Evolutionary conservation across 2,888 invertebrate species (phyloP).

Genomic region (Axea sp.): DNA sequence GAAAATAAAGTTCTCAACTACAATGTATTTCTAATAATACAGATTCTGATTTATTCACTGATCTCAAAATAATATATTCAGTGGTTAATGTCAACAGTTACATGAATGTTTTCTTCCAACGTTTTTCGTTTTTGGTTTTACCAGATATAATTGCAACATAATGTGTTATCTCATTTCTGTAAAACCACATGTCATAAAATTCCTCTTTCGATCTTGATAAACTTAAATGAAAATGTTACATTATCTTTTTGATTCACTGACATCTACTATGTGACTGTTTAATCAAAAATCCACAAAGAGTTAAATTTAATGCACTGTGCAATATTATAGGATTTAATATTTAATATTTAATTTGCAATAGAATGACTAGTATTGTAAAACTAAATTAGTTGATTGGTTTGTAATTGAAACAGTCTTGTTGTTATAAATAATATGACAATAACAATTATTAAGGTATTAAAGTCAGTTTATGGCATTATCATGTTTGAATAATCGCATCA

Average conservation of each 20-base stretch:
- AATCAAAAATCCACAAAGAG: background rate
- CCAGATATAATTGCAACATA: slow-evolving; percentile 23
- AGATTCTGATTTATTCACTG: slow-evolving; percentile 28
- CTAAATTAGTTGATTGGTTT: slow-evolving; percentile 5
- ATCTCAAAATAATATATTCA: slow-evolving; percentile 23
- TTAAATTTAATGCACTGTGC: too few relatives aligned
- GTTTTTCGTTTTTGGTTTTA: slow-evolving; percentile 3
- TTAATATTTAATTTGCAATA: slow-evolving; percentile 8
- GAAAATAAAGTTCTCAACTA: too few relatives aligned
- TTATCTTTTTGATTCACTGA: too few relatives aligned
- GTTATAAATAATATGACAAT: slow-evolving; percentile 23
- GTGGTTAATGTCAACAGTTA: slow-evolving; percentile 11
- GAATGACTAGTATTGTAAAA: too few relatives aligned
- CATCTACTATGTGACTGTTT: too few relatives aligned
- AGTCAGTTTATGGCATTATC: too few relatives aligned
- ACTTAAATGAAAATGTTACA: too few relatives aligned
- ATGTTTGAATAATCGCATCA: too few relatives aligned
- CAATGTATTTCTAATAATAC: too few relatives aligned
- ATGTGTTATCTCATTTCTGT: slow-evolving; percentile 30
- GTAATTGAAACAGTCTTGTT: slow-evolving; percentile 4
- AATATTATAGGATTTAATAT: too few relatives aligned
- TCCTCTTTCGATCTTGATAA: too few relatives aligned
- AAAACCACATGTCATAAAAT: slow-evolving; percentile 17
- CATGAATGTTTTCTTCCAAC: slow-evolving; percentile 23
- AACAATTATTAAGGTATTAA: slow-evolving; percentile 14